Evolutionary conservation across 2,113 vertebrate genomes (phyloP).

Genomic region (Thymallus thymallus): DNA sequence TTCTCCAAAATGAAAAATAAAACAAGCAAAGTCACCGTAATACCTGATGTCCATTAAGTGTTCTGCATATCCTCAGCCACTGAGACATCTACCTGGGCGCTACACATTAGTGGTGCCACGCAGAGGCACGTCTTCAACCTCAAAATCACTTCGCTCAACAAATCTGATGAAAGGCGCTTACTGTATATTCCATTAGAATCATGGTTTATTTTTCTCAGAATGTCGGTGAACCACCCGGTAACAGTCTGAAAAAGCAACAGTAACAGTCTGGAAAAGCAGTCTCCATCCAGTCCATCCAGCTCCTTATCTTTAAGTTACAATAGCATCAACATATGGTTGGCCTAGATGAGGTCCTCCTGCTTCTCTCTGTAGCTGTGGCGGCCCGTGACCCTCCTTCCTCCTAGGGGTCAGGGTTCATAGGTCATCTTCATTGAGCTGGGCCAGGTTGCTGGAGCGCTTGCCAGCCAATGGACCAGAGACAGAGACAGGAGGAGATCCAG

Average conservation of each 20-base stretch:
- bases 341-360: conserved; percentile 16
- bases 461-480: conserved; percentile 51
- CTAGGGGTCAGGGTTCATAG: conserved; percentile 69
- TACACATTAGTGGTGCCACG: conserved; percentile 25
- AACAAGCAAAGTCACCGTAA: conserved; percentile 25
- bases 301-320: neutral
- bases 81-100: conserved; percentile 33
- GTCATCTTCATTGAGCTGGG: conserved; percentile 86
- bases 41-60: conserved; percentile 15
- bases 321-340: conserved; percentile 25
- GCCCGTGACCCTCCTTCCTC: conserved; percentile 19
- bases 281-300: conserved; percentile 28
- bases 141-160: conserved; percentile 32
- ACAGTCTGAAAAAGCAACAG: neutral
- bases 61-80: conserved; percentile 19
- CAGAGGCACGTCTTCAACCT: conserved; percentile 25
- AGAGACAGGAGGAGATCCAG: conserved; percentile 37
- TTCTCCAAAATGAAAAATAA: conserved; percentile 50
- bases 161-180: conserved; percentile 30
- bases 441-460: conserved; percentile 74
- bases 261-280: no score
- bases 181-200: conserved; percentile 32
- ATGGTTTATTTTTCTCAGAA: conserved; percentile 29
- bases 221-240: conserved; percentile 25
- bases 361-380: conserved; percentile 34